Evolutionary conservation across 2,888 invertebrate genomes (phyloP).

Genomic region (Drosophila lutescens): DNA sequence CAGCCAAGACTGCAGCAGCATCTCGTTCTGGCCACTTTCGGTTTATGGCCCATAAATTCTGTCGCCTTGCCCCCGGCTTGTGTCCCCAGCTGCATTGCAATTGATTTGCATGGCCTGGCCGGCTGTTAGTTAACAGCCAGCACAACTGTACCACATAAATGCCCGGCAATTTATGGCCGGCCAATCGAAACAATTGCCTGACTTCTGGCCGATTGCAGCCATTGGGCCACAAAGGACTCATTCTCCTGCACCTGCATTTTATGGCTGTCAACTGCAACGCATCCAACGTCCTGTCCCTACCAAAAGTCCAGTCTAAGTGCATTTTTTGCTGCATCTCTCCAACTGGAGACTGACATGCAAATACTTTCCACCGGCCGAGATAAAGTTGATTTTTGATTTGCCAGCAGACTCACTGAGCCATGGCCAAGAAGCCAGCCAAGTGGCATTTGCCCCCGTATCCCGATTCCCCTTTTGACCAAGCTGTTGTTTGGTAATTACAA

Average conservation of each 20-base stretch:
- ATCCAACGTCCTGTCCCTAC: conserved; percentile 41
- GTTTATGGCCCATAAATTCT: conserved; percentile 52
- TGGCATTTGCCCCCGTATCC: conserved; percentile 1
- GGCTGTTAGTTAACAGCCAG: conserved; percentile 60
- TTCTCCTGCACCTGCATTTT: conserved; percentile 70
- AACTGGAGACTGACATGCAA: conserved; percentile 32
- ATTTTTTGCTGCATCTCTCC: conserved; percentile 61
- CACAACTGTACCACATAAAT: conserved; percentile 47
- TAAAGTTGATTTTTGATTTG: conserved; percentile 70
- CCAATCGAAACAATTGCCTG: conserved; percentile 47
- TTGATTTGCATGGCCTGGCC: conserved; percentile 39
- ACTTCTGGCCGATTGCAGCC: conserved; percentile 35
- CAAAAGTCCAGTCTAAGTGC: conserved; percentile 47
- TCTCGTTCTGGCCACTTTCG: conserved; percentile 38
- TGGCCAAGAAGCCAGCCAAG: conserved; percentile 43
- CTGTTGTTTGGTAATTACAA: conserved; percentile 47
- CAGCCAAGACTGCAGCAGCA: conserved; percentile 20
- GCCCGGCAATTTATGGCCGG: conserved; percentile 32
- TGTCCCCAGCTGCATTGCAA: conserved; percentile 24
- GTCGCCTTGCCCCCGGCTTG: conserved; percentile 21
- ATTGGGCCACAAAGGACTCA: conserved; percentile 20
- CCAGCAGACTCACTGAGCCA: conserved; percentile 49
- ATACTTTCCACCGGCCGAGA: conserved; percentile 46
- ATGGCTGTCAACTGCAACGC: conserved; percentile 73
- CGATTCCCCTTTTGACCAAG: not conserved